These are phyloP conservation scores for Craniophora ligustri DNA, from an alignment of 2,888 invertebrate genomes.

Conservation along the genomic window DNA sequence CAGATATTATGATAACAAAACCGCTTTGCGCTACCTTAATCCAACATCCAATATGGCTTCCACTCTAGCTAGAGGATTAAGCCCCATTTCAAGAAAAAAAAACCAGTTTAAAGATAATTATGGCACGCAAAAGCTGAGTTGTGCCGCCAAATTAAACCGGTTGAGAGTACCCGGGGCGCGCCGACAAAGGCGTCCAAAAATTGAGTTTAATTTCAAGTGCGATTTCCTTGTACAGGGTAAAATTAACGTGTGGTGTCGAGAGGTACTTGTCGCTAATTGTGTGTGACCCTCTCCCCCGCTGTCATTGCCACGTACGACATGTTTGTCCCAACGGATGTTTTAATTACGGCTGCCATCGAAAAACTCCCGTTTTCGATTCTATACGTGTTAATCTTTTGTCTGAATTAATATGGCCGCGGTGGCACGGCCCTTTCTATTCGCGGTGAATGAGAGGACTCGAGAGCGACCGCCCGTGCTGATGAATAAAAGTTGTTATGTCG, in stretches of 20 bases:
- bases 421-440: conserved; percentile 63
- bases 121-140: conserved; percentile 60
- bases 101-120: conserved; percentile 68
- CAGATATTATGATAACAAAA: conserved; percentile 42
- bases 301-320: conserved; percentile 66
- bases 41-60: conserved; percentile 45
- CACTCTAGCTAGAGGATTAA: conserved; percentile 29
- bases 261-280: conserved; percentile 79
- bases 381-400: conserved; percentile 67
- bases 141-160: conserved; percentile 69
- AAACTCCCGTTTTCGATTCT: conserved; percentile 67
- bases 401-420: conserved; percentile 65
- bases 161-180: conserved; percentile 56
- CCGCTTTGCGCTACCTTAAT: conserved; percentile 57
- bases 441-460: conserved; percentile 61
- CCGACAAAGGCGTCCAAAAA: conserved; percentile 64
- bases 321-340: conserved; percentile 61
- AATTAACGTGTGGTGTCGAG: conserved; percentile 76
- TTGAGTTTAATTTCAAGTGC: conserved; percentile 76
- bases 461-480: conserved; percentile 39
- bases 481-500: conserved; percentile 53
- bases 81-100: conserved; percentile 56
- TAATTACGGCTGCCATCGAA: conserved; percentile 66
- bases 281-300: conserved; percentile 67
- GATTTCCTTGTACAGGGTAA: conserved; percentile 72